Evolutionary conservation across 2,797 vertebrate species (phyloP).

Genomic region (Bryconaethiops microstoma): DNA sequence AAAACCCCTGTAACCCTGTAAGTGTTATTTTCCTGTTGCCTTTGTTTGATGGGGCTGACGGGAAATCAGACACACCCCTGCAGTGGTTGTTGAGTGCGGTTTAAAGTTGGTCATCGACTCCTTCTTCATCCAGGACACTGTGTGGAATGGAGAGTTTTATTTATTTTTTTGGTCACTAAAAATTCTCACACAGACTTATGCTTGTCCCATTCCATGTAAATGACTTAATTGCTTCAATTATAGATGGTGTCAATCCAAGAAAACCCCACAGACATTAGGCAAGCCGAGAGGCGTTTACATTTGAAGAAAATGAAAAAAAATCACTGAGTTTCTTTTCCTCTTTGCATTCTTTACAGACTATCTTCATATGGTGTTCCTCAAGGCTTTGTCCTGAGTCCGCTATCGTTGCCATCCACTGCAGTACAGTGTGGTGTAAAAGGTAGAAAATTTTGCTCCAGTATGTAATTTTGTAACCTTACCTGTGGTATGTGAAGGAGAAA

Average conservation of each 20-base stretch:
- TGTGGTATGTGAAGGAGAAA: not conserved
- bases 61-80: slow-evolving; percentile 37
- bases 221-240: slow-evolving; percentile 10
- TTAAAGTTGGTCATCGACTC: slow-evolving; percentile 22
- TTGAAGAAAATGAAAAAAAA: not conserved
- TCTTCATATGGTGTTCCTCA: not conserved
- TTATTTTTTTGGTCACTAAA: not conserved
- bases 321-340: not conserved
- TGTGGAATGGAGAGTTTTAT: not conserved
- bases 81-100: slow-evolving; percentile 14
- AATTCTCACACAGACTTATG: not conserved
- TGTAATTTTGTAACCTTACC: not conserved
- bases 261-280: not conserved
- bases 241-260: not conserved
- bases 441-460: no score
- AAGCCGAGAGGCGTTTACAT: not conserved
- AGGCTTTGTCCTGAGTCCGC: not conserved
- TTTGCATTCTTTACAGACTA: not conserved
- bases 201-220: not conserved
- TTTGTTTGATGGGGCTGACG: slow-evolving; percentile 38
- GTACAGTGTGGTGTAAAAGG: not conserved
- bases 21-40: slow-evolving; percentile 2
- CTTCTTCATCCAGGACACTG: not conserved
- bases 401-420: not conserved
- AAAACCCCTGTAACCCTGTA: not conserved